A percentile compares a stretch with the other conserved stretches of the same genome.
Evolutionary conservation across 2,113 vertebrate genomes (phyloP).

Genomic region (Zosterops japonicus): DNA sequence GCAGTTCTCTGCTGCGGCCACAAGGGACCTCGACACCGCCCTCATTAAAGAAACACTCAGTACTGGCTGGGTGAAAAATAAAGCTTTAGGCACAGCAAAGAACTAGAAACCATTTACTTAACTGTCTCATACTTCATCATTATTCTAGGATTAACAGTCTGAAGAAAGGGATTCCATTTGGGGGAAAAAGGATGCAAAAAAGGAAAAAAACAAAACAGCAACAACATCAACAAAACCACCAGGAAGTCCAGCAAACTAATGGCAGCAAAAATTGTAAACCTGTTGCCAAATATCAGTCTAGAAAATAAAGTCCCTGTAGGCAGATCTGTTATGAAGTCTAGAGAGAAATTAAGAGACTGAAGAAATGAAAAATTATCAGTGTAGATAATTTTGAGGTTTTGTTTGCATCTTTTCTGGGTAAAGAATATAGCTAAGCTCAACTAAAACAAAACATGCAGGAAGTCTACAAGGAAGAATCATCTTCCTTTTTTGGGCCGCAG

Average conservation of each 20-base stretch:
- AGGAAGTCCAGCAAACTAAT: not conserved
- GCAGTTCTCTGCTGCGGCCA: not conserved
- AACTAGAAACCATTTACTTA: not conserved
- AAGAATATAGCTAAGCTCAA: not conserved
- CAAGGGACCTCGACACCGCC: not conserved
- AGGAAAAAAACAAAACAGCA: not conserved
- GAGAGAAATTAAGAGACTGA: not conserved
- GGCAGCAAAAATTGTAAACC: not conserved
- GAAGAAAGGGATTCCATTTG: not conserved
- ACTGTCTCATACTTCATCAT: not conserved
- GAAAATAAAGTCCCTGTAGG: not conserved
- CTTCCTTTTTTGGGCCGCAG: not conserved
- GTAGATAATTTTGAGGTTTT: not conserved
- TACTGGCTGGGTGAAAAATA: not conserved
- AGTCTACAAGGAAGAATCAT: not conserved
- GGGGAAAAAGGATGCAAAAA: fast-evolving
- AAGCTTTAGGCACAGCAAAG: not conserved
- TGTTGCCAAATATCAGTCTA: not conserved
- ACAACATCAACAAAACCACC: not conserved
- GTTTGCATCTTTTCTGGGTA: not conserved
- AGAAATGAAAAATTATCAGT: not conserved
- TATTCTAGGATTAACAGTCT: not conserved
- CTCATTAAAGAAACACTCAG: not conserved
- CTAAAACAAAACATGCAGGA: not conserved
- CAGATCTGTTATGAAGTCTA: not conserved